phyloP scores from a whole-genome alignment of 2,113 vertebrate genomes.

The Plestiodon gilberti region DNA sequence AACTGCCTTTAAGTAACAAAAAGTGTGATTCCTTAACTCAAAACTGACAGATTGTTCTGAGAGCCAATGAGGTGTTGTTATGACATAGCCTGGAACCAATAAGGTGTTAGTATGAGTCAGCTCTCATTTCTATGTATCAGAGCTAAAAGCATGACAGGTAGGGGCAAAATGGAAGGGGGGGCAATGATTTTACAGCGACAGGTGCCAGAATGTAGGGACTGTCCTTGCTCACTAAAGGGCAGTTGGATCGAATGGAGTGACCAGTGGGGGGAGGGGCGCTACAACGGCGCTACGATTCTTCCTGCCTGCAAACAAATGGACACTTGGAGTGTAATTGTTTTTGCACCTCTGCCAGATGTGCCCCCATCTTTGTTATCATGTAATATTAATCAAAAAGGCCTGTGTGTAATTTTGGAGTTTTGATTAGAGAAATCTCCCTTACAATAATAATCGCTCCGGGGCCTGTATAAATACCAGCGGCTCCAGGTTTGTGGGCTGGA shows the following conservation, averaged over 20 bases:
- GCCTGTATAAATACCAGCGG: slow-evolving; percentile 69
- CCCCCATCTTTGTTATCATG: slow-evolving; percentile 76
- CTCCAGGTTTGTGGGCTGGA: slow-evolving; percentile 64
- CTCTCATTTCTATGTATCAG: too few relatives aligned
- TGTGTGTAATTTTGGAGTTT: slow-evolving; percentile 79
- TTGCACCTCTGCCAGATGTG: slow-evolving; percentile 74
- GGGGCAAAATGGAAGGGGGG: too few relatives aligned
- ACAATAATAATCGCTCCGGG: slow-evolving; percentile 80
- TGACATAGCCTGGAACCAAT: too few relatives aligned
- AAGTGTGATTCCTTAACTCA: too few relatives aligned
- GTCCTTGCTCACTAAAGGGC: too few relatives aligned
- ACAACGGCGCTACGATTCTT: slow-evolving; percentile 59
- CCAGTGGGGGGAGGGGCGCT: accelerated
- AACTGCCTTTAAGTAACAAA: too few relatives aligned
- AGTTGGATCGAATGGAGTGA: accelerated
- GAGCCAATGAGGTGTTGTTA: too few relatives aligned
- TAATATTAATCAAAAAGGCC: slow-evolving; percentile 81
- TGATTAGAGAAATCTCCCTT: slow-evolving; percentile 82
- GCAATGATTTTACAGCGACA: too few relatives aligned
- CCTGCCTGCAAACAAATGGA: slow-evolving; percentile 59
- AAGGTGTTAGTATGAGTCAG: too few relatives aligned
- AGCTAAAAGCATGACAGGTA: too few relatives aligned
- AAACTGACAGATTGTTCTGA: too few relatives aligned
- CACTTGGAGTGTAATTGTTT: slow-evolving; percentile 50
- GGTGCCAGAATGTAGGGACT: too few relatives aligned